Percentiles rank a stretch among this genome's conserved stretches.
Evolutionary conservation across 2,797 vertebrate species (phyloP).

Genomic region (Gambelia wislizenii): DNA sequence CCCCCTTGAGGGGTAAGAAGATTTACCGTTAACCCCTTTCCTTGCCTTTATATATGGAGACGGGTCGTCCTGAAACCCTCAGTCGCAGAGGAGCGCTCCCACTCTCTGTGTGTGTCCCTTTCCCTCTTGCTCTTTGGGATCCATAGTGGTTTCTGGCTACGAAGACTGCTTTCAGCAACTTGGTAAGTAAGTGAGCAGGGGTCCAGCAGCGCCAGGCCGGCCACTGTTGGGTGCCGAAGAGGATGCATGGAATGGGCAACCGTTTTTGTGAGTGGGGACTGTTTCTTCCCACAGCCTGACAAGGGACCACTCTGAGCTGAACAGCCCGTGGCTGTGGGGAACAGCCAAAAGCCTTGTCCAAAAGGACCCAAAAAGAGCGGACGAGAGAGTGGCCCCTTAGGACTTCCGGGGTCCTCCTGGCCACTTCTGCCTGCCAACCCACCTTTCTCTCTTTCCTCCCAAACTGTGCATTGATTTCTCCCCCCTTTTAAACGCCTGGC

Average conservation of each 20-base stretch:
- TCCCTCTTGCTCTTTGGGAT: not conserved
- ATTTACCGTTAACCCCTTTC: slow-evolving; percentile 23
- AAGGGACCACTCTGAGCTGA: not conserved
- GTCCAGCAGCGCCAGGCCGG: not conserved
- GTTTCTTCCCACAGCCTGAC: not conserved
- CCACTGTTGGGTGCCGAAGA: not conserved
- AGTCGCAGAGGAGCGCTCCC: no score
- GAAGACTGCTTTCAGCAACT: no score
- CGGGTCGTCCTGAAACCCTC: not conserved
- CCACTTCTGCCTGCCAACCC: no score
- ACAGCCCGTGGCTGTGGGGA: no score
- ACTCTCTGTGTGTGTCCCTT: not conserved
- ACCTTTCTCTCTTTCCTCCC: no score
- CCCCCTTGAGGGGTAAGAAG: slow-evolving; percentile 26
- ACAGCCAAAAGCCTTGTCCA: not conserved
- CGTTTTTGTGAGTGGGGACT: not conserved
- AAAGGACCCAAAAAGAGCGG: not conserved
- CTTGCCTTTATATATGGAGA: slow-evolving; percentile 25
- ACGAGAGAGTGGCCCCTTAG: not conserved
- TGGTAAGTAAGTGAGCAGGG: not conserved
- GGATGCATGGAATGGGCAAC: not conserved
- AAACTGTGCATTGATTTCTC: not conserved
- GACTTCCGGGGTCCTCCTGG: not conserved
- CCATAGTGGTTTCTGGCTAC: no score
- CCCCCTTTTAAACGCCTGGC: not conserved